These are phyloP conservation scores for Cygnus buccinator DNA, from an alignment of 2,113 vertebrate species.

Conservation along the genomic window DNA sequence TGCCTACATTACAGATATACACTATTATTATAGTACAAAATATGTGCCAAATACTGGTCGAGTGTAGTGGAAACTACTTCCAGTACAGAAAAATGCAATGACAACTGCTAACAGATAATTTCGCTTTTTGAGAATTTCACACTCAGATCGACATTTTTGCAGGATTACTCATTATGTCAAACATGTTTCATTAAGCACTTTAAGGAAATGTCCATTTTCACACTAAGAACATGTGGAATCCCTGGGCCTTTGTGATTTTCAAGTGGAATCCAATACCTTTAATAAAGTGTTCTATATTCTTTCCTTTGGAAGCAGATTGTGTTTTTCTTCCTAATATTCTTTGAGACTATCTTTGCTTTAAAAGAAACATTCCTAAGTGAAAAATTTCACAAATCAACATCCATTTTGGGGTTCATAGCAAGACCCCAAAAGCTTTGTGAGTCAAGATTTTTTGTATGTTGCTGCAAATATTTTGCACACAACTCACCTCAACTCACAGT, in stretches of 20 bases:
- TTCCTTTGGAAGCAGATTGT: background rate
- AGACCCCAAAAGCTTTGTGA: background rate
- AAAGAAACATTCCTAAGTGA: background rate
- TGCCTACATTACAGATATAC: background rate
- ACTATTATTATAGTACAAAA: background rate
- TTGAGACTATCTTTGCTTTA: background rate
- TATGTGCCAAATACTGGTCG: background rate
- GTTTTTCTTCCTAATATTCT: background rate
- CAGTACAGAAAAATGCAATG: background rate
- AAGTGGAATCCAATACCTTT: background rate
- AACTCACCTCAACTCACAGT: background rate
- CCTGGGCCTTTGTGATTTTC: background rate
- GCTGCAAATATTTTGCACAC: background rate
- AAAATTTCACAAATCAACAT: fast-evolving
- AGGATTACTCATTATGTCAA: background rate
- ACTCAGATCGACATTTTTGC: background rate
- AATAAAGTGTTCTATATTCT: background rate
- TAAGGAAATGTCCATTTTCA: background rate
- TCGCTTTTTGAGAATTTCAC: background rate
- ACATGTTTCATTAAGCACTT: background rate
- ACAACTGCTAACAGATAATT: background rate
- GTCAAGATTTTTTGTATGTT: background rate
- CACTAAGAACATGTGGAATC: background rate
- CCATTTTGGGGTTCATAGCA: background rate
- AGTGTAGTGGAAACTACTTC: background rate